phyloP scores from a whole-genome alignment of 2,797 vertebrate genomes.

The Liasis olivaceus region DNA sequence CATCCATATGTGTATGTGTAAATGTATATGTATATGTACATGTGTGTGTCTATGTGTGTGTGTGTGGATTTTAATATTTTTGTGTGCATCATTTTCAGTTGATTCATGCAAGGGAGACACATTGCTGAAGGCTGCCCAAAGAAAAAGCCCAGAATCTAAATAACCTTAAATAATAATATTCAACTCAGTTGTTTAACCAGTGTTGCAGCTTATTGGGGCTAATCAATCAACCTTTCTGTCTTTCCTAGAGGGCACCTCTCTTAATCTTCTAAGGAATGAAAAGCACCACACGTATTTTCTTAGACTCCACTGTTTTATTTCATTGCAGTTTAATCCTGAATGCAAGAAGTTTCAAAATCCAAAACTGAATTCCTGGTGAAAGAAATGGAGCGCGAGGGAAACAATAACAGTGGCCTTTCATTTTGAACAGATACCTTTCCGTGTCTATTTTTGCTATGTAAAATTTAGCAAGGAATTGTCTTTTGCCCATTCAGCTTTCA shows the following conservation, averaged over 20 bases:
- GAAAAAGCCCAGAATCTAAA: background rate
- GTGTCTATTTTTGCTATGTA: constrained; percentile 11
- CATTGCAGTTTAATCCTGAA: background rate
- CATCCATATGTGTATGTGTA: too few species aligned
- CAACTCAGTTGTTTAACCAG: background rate
- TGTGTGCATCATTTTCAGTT: too few species aligned
- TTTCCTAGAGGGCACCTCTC: background rate
- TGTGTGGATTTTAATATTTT: too few species aligned
- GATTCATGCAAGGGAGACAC: too few species aligned
- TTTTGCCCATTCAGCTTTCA: constrained; percentile 15
- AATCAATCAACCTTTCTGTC: background rate
- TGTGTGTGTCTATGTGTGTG: too few species aligned
- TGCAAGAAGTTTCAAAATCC: background rate
- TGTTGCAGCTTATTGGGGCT: background rate
- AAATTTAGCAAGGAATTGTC: background rate
- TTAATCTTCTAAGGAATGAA: background rate
- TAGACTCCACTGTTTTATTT: background rate
- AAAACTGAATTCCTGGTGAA: background rate
- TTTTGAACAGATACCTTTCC: constrained; percentile 2
- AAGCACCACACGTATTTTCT: background rate
- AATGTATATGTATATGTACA: too few species aligned
- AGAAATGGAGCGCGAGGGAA: background rate
- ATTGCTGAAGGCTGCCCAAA: background rate
- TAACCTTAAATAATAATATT: background rate
- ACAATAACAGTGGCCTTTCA: too few species aligned